Evolutionary conservation across 2,797 vertebrate species (phyloP), one percentile per base, ranked within the genome.

Genomic region (Microctenopoma steveboyesi): DNA sequence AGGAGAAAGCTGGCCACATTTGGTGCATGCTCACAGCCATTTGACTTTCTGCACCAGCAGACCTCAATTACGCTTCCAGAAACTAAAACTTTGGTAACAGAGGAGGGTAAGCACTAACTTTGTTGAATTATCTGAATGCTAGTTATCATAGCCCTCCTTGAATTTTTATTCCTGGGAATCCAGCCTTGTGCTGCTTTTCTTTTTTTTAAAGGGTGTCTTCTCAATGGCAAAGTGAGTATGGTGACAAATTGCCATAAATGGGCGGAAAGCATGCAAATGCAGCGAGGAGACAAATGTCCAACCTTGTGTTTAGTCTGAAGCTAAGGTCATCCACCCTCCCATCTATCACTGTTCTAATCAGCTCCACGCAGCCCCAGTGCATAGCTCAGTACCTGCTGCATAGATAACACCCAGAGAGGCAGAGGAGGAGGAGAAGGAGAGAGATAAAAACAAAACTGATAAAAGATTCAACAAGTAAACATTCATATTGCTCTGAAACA

Each of bases 271-370:
- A 93, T 93, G 92, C 92, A 93, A 92, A 93, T 92, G 83, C 81
- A 45, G 83, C 75, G 4, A 67, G 78, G 89, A 93, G 91, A 94
- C 91, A 91, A 92, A 93, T 92, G 91, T 90, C 84, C 90, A 92
- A 92, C 92, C 91, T 92, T 93, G 92, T 91, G 91, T 93, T 94
- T 92, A 93, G 90, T 86, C 82, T 70, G 87, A 90, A 91, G 92
- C 84, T 92, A 91, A 93, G 92, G 92, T 93, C 92, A 91, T 85
- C 91, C 86, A 78, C 86, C 80, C 81, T 85, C 83, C 87, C 88
- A 94, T 94, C 92, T 92, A 93, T 93, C 93, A 92, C 86, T 56
- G 87, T 72, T 92, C 89, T 94, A 94, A 94, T 94, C 93, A 92
- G 92, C 89, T 78, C 64, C 80, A 87, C 85, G 56, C 93, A 92